Evolutionary conservation across 2,888 invertebrate genomes (phyloP).

Genomic region (Arge pagana): DNA sequence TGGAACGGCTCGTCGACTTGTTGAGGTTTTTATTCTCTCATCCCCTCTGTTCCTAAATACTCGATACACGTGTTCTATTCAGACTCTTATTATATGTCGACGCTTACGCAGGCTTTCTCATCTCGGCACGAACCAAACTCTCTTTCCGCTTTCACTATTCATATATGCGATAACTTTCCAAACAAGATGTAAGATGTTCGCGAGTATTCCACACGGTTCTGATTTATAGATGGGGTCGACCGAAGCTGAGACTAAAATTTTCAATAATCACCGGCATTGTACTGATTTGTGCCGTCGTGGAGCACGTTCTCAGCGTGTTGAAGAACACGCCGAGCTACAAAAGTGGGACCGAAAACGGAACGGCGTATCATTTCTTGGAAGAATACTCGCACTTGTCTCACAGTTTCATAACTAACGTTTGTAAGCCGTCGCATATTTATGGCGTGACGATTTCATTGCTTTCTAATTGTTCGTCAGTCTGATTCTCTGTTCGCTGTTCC

Average conservation of each 20-base stretch:
- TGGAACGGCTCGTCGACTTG: conserved; percentile 51
- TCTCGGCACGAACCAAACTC: conserved; percentile 13
- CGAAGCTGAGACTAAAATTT: conserved; percentile 47
- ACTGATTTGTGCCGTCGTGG: conserved; percentile 43
- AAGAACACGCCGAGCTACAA: conserved; percentile 36
- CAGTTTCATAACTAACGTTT: conserved; percentile 43
- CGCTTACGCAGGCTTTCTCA: conserved; percentile 16
- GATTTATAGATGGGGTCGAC: conserved; percentile 30
- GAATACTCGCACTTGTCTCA: conserved; percentile 46
- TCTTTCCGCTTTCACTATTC: not conserved
- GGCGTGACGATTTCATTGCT: not conserved
- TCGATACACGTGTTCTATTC: no score
- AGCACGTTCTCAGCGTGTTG: conserved; percentile 50
- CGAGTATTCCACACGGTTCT: no score
- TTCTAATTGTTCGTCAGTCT: not conserved
- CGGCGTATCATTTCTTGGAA: conserved; percentile 40
- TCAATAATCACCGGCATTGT: conserved; percentile 37
- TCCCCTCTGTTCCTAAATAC: not conserved
- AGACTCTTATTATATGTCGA: not conserved
- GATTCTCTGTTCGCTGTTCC: conserved; percentile 22
- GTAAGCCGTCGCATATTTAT: conserved; percentile 33
- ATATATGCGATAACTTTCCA: no score
- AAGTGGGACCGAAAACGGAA: conserved; percentile 34
- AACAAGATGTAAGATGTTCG: no score
- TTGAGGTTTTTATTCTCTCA: conserved; percentile 27